These are phyloP conservation scores for Cynoglossus semilaevis DNA, from an alignment of 2,113 vertebrate species.

Conservation along the genomic window DNA sequence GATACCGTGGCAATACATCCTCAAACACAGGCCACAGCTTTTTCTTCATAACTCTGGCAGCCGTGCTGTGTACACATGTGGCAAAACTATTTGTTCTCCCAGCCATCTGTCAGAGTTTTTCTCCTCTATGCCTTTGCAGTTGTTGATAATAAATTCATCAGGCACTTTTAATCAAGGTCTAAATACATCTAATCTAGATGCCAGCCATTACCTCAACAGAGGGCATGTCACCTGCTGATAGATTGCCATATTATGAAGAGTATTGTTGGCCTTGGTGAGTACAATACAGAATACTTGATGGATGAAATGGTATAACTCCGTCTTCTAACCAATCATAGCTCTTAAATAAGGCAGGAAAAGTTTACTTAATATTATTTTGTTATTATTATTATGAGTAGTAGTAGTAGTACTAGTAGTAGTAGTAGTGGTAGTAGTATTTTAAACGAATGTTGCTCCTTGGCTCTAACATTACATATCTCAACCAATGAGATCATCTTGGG, in stretches of 20 bases:
- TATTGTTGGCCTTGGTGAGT: neutral
- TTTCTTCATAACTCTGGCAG: slow-evolving; percentile 26
- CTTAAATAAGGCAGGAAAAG: too few relatives aligned
- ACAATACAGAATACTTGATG: too few relatives aligned
- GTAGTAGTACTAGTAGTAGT: too few relatives aligned
- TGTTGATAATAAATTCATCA: neutral
- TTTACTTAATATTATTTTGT: too few relatives aligned
- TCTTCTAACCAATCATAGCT: too few relatives aligned
- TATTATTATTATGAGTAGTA: too few relatives aligned
- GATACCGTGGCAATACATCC: slow-evolving; percentile 29
- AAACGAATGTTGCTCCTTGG: too few relatives aligned
- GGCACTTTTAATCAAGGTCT: slow-evolving; percentile 3
- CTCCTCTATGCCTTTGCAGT: neutral
- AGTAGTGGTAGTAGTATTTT: too few relatives aligned
- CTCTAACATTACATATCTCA: too few relatives aligned
- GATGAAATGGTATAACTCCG: too few relatives aligned
- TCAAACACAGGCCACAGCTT: slow-evolving; percentile 31
- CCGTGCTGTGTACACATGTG: slow-evolving; percentile 14
- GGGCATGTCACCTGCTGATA: slow-evolving; percentile 8
- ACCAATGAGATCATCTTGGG: too few relatives aligned
- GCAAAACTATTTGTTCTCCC: neutral
- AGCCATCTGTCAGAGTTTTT: slow-evolving; percentile 11
- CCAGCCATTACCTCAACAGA: slow-evolving; percentile 6
- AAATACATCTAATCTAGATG: slow-evolving; percentile 3
- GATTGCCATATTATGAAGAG: neutral